These are phyloP conservation scores for Drosophila testacea DNA, from an alignment of 2,888 invertebrate species.

Conservation along the genomic window DNA sequence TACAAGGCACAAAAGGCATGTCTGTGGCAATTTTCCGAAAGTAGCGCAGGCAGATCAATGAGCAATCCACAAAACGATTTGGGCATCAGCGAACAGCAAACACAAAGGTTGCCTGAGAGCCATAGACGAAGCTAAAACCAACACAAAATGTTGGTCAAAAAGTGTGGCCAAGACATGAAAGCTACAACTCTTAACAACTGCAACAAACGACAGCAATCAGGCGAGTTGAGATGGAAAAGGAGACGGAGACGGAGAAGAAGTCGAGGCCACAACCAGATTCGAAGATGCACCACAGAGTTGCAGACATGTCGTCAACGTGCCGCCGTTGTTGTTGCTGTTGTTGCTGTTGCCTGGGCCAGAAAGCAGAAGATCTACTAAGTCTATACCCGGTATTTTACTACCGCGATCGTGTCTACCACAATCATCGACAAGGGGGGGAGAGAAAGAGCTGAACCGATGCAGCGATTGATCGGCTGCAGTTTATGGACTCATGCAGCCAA, in stretches of 20 bases:
- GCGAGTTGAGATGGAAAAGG: conserved; percentile 20
- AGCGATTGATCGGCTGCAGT: conserved; percentile 83
- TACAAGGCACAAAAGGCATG: conserved; percentile 76
- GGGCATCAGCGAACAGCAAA: conserved; percentile 41
- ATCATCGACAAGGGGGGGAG: conserved; percentile 34
- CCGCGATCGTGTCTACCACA: conserved; percentile 81
- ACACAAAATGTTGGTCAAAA: conserved; percentile 77
- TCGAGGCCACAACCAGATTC: conserved; percentile 51
- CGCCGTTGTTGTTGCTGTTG: conserved; percentile 36
- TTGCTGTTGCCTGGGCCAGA: conserved; percentile 19
- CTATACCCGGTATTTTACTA: conserved; percentile 79
- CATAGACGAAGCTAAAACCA: conserved; percentile 30
- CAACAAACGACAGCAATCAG: conserved; percentile 80
- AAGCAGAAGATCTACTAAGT: conserved; percentile 74
- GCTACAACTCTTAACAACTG: conserved; percentile 82
- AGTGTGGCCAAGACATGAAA: conserved; percentile 82
- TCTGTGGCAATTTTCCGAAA: conserved; percentile 77
- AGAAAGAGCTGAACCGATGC: conserved; percentile 24
- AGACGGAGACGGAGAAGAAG: conserved; percentile 4
- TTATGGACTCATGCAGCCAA: conserved; percentile 82
- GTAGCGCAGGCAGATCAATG: conserved; percentile 78
- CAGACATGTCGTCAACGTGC: conserved; percentile 80
- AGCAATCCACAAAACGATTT: conserved; percentile 71
- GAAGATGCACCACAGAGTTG: conserved; percentile 63
- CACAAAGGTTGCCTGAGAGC: conserved; percentile 42